These are phyloP conservation scores for Neolamprologus brichardi DNA, from an alignment of 2,113 vertebrate species.

Conservation along the genomic window DNA sequence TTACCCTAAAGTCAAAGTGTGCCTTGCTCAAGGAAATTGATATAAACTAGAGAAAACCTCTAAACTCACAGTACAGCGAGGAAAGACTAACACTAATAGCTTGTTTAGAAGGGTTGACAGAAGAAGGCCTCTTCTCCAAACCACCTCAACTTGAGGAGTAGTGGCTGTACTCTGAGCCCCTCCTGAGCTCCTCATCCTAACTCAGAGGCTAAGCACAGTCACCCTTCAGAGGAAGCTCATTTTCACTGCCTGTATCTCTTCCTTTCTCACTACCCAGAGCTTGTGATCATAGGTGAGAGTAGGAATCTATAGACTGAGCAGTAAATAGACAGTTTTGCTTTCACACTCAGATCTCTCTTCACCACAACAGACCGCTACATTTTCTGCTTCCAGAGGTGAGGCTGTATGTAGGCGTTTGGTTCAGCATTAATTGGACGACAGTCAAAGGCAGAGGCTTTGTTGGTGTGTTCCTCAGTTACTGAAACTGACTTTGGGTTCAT, in stretches of 20 bases:
- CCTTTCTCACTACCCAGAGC: background rate
- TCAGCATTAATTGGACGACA: background rate
- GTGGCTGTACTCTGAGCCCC: background rate
- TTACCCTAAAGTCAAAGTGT: background rate
- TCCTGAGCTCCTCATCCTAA: background rate
- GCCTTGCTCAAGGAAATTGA: background rate
- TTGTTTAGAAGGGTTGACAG: background rate
- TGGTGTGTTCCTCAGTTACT: background rate
- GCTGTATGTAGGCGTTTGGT: background rate
- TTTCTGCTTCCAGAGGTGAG: background rate
- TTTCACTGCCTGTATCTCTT: background rate
- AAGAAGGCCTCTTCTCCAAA: background rate
- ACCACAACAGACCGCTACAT: background rate
- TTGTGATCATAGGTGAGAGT: background rate
- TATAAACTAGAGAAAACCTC: background rate
- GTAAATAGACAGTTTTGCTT: background rate
- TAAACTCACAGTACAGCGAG: background rate
- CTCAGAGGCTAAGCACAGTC: background rate
- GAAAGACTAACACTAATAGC: background rate
- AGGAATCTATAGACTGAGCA: background rate
- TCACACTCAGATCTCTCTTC: background rate
- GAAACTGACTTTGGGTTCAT: background rate
- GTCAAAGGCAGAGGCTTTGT: background rate
- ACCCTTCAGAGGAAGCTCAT: background rate
- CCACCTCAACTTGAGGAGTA: background rate